Evolutionary conservation across 2,888 invertebrate genomes (phyloP).

Genomic region (Mythimna loreyi): DNA sequence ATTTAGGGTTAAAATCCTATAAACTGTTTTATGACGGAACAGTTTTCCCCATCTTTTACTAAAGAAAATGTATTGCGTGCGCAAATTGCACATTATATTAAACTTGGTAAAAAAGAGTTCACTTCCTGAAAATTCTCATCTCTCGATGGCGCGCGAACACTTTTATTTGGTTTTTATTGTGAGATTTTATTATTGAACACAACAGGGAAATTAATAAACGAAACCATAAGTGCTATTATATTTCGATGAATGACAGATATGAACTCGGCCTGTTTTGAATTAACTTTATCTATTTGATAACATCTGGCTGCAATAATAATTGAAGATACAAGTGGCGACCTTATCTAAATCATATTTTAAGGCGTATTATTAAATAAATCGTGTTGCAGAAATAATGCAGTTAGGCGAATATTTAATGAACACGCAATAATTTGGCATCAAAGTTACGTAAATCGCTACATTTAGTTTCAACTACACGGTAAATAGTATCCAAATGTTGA

Average conservation of each 20-base stretch:
- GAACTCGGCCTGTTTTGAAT: slow-evolving; percentile 26
- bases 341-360: slow-evolving; percentile 54
- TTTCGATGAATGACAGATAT: slow-evolving; percentile 44
- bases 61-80: slow-evolving; percentile 19
- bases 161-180: slow-evolving; percentile 11
- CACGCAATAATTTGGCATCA: slow-evolving; percentile 23
- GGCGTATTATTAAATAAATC: slow-evolving; percentile 19
- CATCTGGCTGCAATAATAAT: slow-evolving; percentile 42
- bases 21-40: slow-evolving; percentile 11
- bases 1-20: slow-evolving; percentile 33
- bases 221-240: slow-evolving; percentile 11
- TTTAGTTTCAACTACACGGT: slow-evolving; percentile 23
- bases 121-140: slow-evolving; percentile 28
- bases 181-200: slow-evolving; percentile 11
- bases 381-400: slow-evolving; percentile 28
- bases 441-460: slow-evolving; percentile 41
- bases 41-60: neutral
- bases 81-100: neutral
- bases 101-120: slow-evolving; percentile 21
- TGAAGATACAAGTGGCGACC: slow-evolving; percentile 39
- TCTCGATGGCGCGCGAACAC: neutral
- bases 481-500: slow-evolving; percentile 23
- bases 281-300: slow-evolving; percentile 53
- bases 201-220: slow-evolving; percentile 29
- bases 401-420: slow-evolving; percentile 31